These are phyloP conservation scores for Acrobeloides nanus DNA, from an alignment of 2,888 invertebrate species.

Conservation along the genomic window DNA sequence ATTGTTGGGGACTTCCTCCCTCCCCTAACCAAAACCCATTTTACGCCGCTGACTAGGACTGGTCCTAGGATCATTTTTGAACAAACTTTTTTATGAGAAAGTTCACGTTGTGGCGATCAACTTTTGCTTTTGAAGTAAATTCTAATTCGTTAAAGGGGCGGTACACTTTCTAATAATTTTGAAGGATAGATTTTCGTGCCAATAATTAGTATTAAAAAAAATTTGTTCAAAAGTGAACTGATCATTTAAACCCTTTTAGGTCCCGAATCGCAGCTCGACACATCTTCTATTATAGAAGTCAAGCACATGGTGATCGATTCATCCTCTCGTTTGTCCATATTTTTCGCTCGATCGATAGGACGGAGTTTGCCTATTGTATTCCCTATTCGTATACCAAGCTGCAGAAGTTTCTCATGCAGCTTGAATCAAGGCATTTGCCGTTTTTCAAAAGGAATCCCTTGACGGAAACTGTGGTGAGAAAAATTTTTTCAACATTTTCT, in stretches of 20 bases:
- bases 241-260: conserved; percentile 59
- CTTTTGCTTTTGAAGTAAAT: too few relatives aligned
- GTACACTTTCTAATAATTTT: too few relatives aligned
- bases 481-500: too few relatives aligned
- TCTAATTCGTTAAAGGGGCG: too few relatives aligned
- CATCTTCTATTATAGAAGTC: conserved; percentile 84
- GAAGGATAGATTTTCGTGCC: too few relatives aligned
- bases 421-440: conserved; percentile 63
- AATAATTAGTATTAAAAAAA: too few relatives aligned
- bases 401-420: conserved; percentile 72
- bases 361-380: conserved; percentile 84
- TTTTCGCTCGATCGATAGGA: conserved; percentile 83
- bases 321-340: conserved; percentile 86
- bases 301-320: conserved; percentile 79
- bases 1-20: too few relatives aligned
- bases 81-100: too few relatives aligned
- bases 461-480: conserved; percentile 60
- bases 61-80: not conserved
- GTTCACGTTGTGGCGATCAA: too few relatives aligned
- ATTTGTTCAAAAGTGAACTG: not conserved
- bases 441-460: conserved; percentile 68
- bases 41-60: not conserved
- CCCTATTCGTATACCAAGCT: conserved; percentile 90
- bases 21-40: too few relatives aligned
- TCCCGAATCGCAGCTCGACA: conserved; percentile 73